Evolutionary conservation across 2,797 vertebrate species (phyloP).

Genomic region (Potorous gilbertii): DNA sequence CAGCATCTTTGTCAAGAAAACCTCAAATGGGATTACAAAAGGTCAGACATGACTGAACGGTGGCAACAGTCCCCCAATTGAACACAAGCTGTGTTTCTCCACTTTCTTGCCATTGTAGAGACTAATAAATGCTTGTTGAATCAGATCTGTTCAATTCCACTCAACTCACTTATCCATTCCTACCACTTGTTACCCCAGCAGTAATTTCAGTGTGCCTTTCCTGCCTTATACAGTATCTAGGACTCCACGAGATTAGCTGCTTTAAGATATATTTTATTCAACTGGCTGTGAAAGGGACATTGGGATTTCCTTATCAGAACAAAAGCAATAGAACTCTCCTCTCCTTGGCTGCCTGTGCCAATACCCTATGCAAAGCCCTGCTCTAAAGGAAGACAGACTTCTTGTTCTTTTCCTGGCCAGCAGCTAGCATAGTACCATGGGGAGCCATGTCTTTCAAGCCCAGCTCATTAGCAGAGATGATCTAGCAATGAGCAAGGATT

Average conservation of each 20-base stretch:
- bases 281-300: background rate
- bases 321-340: conserved; percentile 24
- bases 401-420: conserved; percentile 5
- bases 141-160: conserved; percentile 19
- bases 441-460: background rate
- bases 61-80: background rate
- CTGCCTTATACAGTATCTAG: background rate
- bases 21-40: background rate
- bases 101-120: background rate
- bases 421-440: background rate
- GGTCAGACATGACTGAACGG: background rate
- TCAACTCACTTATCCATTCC: conserved; percentile 3
- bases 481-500: background rate
- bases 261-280: conserved; percentile 49
- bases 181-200: conserved; percentile 34
- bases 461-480: background rate
- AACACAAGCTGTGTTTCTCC: background rate
- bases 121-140: background rate
- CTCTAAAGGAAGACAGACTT: conserved; percentile 36
- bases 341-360: conserved; percentile 23
- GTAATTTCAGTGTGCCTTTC: conserved; percentile 23
- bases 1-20: background rate
- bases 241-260: conserved; percentile 11
- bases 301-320: conserved; percentile 26
- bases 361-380: conserved; percentile 7